Base-by-base conservation (phyloP, 1,140 invertebrate species). In the Drosophila quadrilineata region DNA sequence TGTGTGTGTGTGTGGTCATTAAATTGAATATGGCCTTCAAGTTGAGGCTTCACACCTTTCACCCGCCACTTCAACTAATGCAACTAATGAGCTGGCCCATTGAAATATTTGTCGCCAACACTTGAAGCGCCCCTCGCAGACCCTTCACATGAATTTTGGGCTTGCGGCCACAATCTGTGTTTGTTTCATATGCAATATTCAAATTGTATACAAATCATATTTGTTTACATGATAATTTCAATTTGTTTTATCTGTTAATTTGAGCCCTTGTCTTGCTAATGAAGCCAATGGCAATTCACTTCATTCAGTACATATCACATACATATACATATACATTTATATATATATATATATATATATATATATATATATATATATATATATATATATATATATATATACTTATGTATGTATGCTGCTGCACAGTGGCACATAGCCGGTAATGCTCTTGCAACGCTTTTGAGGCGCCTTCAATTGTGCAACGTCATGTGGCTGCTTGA, bases 211-310 rank as follows among this genome's bases (percentile, higher is more conserved):
- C 36, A 26, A 54, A 53, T 54, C 33, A 8, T 28, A 21, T 52
- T 52, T 62, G 58, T 52, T 45, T 62, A 36, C 49, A 6, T 40
- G 28, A 24, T 62, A 49, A 62, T 54, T 64, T 69, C 71, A 73
- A 75, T 76, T 82, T 82, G 76, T 80, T 75, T 68, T 64, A 67
- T 64, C 62, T 66, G 63, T 68, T 80, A 67, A 80, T 80, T 80
- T 71, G 57, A 40, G 50, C 49, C 8, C 9, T 56, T 26, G 16
- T 26, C 26, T 26, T 17, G 67, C 53, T 84, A 72, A 75, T 71
- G 74, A 77, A 77, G 64, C 64, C 75, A 77, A 77, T 76, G 73
- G 38, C 73, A 71, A 53, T n/a, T 41, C 41, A 33, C 21, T 29
- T 19, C 26, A 38, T 10, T 1, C 22, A n/a, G n/a, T n/a, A n/a